Evolutionary conservation across 2,113 vertebrate species (phyloP).

Genomic region (Tachycineta bicolor): DNA sequence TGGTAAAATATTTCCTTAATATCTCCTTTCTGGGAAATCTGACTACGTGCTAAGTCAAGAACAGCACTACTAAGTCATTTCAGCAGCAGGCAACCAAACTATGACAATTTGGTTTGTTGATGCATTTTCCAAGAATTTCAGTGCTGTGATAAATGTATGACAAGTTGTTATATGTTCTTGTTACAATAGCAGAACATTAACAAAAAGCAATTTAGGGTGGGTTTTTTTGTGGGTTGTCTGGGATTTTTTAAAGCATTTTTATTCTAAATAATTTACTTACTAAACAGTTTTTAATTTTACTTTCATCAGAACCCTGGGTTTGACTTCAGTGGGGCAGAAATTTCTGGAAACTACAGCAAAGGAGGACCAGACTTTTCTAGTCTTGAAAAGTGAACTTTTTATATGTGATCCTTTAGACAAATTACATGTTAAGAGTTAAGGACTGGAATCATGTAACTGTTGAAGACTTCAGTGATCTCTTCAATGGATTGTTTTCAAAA

Average conservation of each 20-base stretch:
- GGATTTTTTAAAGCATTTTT: neutral
- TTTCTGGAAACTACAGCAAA: conserved; percentile 94
- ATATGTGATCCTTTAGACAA: neutral
- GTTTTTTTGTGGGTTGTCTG: neutral
- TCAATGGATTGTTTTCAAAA: neutral
- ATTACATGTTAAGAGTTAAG: neutral
- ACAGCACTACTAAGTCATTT: neutral
- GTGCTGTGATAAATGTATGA: neutral
- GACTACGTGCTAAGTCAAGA: neutral
- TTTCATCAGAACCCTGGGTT: conserved; percentile 92
- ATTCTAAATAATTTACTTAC: neutral
- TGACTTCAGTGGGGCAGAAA: conserved; percentile 98
- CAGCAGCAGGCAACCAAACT: neutral
- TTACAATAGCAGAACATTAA: neutral
- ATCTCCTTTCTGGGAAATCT: neutral
- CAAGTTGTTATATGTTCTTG: neutral
- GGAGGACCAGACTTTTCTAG: conserved; percentile 95
- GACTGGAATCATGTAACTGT: neutral
- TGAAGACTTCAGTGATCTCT: conserved; percentile 12
- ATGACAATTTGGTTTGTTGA: neutral
- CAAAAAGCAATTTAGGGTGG: neutral
- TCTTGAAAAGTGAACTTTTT: conserved; percentile 78
- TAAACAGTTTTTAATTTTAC: neutral
- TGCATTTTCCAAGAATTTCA: neutral
- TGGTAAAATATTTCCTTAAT: neutral